Evolutionary conservation across 2,113 vertebrate species (phyloP).

Genomic region (Ptilorrhoa leucosticta): DNA sequence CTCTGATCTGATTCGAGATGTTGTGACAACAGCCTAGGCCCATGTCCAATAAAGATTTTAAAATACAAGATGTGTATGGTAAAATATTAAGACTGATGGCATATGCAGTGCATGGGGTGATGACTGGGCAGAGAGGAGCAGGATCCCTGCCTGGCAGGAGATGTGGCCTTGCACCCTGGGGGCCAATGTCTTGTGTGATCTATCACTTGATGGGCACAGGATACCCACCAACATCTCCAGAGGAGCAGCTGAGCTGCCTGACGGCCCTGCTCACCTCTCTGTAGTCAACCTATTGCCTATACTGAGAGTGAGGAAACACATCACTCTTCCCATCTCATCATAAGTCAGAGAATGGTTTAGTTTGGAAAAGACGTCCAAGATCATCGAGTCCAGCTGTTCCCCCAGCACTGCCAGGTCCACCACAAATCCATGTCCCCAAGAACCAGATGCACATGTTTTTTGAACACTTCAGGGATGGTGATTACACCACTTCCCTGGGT

Average conservation of each 20-base stretch:
- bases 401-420: background rate
- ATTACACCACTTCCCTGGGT: background rate
- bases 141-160: background rate
- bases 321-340: background rate
- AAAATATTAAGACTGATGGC: background rate
- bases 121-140: background rate
- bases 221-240: background rate
- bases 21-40: background rate
- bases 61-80: background rate
- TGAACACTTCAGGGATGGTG: background rate
- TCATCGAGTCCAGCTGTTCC: rapidly evolving
- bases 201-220: background rate
- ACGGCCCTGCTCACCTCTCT: background rate
- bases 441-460: rapidly evolving
- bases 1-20: background rate
- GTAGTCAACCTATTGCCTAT: background rate
- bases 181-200: background rate
- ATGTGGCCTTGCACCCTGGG: background rate
- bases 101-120: background rate
- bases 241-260: background rate
- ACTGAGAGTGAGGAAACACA: background rate
- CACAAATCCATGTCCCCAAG: background rate
- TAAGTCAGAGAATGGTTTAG: background rate
- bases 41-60: background rate
- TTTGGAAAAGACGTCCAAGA: background rate